Evolutionary conservation across 2,888 invertebrate species (phyloP).

Genomic region (Suillia variegata): DNA sequence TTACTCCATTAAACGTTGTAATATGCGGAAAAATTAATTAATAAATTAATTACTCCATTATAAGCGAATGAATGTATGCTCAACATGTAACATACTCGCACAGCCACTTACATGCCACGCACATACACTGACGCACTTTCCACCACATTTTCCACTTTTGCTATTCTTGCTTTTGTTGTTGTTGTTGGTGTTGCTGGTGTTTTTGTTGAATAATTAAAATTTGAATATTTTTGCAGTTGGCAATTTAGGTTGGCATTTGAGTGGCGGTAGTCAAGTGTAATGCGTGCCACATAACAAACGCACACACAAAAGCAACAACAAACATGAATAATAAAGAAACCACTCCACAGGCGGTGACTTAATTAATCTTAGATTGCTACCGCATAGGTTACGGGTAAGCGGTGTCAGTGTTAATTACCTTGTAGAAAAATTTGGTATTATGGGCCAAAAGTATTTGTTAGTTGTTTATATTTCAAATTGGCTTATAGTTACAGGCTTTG

Average conservation of each 20-base stretch:
- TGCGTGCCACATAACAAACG: no score
- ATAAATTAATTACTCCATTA: constrained; percentile 53
- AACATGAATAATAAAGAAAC: not conserved
- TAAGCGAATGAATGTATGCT: constrained; percentile 22
- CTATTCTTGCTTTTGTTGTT: constrained; percentile 30
- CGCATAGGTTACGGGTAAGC: no score
- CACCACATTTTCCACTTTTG: constrained; percentile 30
- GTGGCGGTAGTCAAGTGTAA: no score
- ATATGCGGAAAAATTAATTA: constrained; percentile 43
- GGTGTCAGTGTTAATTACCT: no score
- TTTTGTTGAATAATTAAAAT: constrained; percentile 6
- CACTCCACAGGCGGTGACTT: not conserved
- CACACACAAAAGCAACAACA: no score
- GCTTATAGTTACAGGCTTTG: no score
- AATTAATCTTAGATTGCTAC: not conserved
- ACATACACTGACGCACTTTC: constrained; percentile 39
- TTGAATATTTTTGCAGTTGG: constrained; percentile 3
- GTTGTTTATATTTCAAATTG: no score
- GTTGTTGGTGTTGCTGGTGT: constrained; percentile 23
- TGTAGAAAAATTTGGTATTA: no score
- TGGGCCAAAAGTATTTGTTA: no score
- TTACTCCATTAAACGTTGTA: not conserved
- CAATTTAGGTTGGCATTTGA: not conserved
- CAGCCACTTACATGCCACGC: no score
- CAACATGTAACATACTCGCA: no score